A percentile compares a stretch with the other conserved stretches of the same genome.
Evolutionary conservation across 2,888 invertebrate species (phyloP).

Genomic region (Lumbricus terrestris): DNA sequence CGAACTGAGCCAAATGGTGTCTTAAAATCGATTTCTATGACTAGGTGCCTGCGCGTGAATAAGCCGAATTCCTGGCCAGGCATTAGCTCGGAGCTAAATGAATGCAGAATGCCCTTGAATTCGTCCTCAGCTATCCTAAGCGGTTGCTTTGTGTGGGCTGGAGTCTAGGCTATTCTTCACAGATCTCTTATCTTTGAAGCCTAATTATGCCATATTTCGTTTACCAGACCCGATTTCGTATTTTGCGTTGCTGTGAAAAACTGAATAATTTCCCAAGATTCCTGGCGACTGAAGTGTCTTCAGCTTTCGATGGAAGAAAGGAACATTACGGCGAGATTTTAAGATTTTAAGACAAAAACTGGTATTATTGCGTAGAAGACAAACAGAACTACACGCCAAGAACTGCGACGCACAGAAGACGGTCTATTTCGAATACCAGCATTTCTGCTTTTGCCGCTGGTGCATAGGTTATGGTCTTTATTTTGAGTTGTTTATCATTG

Average conservation of each 20-base stretch:
- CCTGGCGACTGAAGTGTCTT: neutral
- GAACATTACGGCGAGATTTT: neutral
- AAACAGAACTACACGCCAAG: neutral
- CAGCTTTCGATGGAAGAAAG: neutral
- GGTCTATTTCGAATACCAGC: neutral
- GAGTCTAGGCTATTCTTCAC: neutral
- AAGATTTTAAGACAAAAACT: neutral
- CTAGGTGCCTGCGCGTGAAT: neutral
- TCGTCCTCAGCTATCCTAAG: neutral
- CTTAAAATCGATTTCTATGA: neutral
- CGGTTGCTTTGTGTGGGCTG: neutral
- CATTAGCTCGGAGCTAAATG: neutral
- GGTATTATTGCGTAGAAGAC: neutral
- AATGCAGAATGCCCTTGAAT: neutral
- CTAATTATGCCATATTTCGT: neutral
- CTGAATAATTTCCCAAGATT: slow-evolving; percentile 13
- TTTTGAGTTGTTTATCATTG: neutral
- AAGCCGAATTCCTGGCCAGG: neutral
- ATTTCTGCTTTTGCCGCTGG: neutral
- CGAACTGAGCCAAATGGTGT: neutral
- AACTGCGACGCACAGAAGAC: slow-evolving; percentile 3
- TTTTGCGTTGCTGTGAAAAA: slow-evolving; percentile 5
- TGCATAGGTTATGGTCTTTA: neutral
- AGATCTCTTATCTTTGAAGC: neutral
- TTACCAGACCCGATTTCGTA: neutral